phyloP scores from a whole-genome alignment of 1,140 invertebrate genomes.

The Teleopsis dalmanni region DNA sequence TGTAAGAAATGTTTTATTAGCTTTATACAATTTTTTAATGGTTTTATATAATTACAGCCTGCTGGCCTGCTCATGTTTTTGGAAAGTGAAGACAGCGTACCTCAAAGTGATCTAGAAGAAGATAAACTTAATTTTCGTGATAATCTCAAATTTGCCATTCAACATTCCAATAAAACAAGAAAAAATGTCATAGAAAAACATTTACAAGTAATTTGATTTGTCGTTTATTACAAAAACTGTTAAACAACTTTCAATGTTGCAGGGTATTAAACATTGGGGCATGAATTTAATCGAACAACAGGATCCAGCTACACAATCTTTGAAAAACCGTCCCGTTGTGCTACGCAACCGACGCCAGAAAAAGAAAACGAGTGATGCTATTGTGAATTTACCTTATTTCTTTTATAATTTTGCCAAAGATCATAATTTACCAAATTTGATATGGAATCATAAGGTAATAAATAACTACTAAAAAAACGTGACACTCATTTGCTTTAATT shows the following conservation, averaged over 20 bases:
- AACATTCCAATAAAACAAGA: conserved; percentile 58
- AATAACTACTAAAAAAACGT: background rate
- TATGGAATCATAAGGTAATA: conserved; percentile 93
- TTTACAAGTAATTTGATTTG: conserved; percentile 65
- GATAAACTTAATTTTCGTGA: conserved; percentile 79
- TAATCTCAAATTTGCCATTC: conserved; percentile 90
- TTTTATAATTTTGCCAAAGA: conserved; percentile 94
- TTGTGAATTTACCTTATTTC: conserved; percentile 82
- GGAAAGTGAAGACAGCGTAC: conserved; percentile 80
- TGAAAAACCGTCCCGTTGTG: conserved; percentile 73
- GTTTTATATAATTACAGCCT: conserved; percentile 50
- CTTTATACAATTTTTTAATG: background rate
- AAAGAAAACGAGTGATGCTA: conserved; percentile 72
- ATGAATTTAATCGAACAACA: conserved; percentile 42
- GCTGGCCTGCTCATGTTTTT: conserved; percentile 84
- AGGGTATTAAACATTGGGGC: conserved; percentile 43
- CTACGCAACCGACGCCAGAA: conserved; percentile 81
- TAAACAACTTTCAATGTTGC: background rate
- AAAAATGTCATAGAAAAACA: conserved; percentile 63
- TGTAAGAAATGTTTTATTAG: conserved; percentile 50
- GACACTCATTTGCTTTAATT: background rate
- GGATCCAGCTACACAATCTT: conserved; percentile 32
- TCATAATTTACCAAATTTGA: conserved; percentile 91
- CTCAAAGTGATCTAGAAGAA: conserved; percentile 61
- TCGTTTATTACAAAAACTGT: background rate